phyloP scores from a whole-genome alignment of 37 sponge, comb jelly and placozoan genomes.

The Ephydatia muelleri region DNA sequence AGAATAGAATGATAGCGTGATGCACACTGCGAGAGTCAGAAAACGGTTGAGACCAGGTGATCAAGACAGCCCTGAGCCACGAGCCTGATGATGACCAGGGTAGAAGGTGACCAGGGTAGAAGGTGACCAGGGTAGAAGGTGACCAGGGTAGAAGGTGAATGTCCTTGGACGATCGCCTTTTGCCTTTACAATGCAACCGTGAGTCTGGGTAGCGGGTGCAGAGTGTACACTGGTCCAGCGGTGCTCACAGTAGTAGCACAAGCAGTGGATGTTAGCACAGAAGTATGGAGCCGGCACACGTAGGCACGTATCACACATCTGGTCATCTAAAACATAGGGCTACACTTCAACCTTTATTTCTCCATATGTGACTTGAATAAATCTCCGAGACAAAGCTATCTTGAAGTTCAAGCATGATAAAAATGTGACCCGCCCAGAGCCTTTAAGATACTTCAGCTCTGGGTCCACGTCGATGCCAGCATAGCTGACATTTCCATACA shows the following conservation, averaged over 20 bases:
- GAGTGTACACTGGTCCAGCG: constrained; percentile 84
- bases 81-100: too few relatives aligned
- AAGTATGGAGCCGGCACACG: constrained; percentile 81
- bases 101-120: too few relatives aligned
- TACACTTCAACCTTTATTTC: constrained; percentile 86
- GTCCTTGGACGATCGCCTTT: constrained; percentile 60
- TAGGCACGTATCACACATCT: too few relatives aligned
- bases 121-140: too few relatives aligned
- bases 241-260: constrained; percentile 82
- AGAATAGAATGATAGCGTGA: too few relatives aligned
- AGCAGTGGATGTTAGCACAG: constrained; percentile 82
- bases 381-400: constrained; percentile 69
- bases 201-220: constrained; percentile 56
- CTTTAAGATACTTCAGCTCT: constrained; percentile 84
- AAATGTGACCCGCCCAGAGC: constrained; percentile 86
- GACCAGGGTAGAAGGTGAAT: too few relatives aligned
- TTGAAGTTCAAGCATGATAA: constrained; percentile 66
- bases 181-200: constrained; percentile 77
- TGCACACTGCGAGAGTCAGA: too few relatives aligned
- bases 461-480: constrained; percentile 85
- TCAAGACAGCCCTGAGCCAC: too few relatives aligned
- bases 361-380: constrained; percentile 74
- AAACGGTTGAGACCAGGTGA: too few relatives aligned
- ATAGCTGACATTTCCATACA: constrained; percentile 81
- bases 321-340: constrained; percentile 88